These are phyloP conservation scores for Bimastos eiseni DNA, from an alignment of 2,888 invertebrate genomes.

Conservation along the genomic window DNA sequence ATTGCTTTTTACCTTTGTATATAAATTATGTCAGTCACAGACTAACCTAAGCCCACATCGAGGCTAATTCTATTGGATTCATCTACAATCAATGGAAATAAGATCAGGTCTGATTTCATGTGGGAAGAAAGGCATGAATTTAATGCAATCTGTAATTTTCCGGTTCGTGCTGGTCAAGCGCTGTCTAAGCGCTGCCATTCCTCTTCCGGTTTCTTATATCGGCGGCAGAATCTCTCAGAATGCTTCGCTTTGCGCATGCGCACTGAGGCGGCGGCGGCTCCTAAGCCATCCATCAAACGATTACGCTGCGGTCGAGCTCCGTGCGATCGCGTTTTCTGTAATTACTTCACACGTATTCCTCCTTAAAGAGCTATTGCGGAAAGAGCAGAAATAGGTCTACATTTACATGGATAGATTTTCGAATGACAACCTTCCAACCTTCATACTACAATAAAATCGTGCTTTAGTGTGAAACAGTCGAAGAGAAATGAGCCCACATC, in stretches of 20 bases:
- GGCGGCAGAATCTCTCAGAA: not conserved
- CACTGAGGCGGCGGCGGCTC: not conserved
- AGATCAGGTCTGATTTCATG: not conserved
- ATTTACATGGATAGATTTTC: not conserved
- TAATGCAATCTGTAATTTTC: not conserved
- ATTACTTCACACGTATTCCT: constrained; percentile 13
- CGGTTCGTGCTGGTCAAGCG: not conserved
- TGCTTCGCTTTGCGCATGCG: not conserved
- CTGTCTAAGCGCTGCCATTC: not conserved
- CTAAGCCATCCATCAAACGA: constrained; percentile 1
- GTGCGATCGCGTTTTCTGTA: not conserved
- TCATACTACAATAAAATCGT: not conserved
- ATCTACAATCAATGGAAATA: not conserved
- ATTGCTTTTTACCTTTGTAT: no score
- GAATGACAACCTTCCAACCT: not conserved
- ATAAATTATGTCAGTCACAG: no score
- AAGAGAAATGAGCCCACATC: not conserved
- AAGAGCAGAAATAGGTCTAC: not conserved
- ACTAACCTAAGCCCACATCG: not conserved
- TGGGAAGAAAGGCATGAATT: not conserved
- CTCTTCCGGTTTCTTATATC: not conserved
- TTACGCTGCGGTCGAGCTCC: not conserved
- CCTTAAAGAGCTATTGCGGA: not conserved
- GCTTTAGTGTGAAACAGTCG: not conserved
- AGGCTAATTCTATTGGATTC: not conserved